A percentile compares a stretch with the other conserved stretches of the same genome.
These are phyloP conservation scores for Deilephila porcellus DNA, from an alignment of 2,888 invertebrate genomes.

Conservation along the genomic window DNA sequence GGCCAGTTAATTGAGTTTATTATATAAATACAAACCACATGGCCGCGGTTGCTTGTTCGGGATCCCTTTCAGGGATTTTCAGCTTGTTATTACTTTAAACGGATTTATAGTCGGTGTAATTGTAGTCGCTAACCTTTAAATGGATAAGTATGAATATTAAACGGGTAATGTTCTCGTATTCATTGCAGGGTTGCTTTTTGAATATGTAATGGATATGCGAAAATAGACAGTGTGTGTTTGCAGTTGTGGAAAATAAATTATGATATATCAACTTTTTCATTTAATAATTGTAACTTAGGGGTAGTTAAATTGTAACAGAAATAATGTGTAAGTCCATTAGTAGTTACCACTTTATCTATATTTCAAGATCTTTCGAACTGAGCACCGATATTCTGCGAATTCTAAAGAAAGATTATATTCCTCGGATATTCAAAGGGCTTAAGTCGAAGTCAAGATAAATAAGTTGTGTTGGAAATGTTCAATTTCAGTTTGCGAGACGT, in stretches of 20 bases:
- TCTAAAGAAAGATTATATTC: not conserved
- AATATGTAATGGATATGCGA: constrained; percentile 12
- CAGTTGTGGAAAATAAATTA: not conserved
- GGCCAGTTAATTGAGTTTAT: constrained; percentile 48
- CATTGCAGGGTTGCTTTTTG: constrained; percentile 1
- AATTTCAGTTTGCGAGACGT: not conserved
- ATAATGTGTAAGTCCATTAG: too few species aligned
- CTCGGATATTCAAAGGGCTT: not conserved
- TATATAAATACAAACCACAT: constrained; percentile 55
- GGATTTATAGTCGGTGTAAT: constrained; percentile 36
- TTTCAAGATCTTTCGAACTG: too few species aligned
- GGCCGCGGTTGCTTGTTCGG: constrained; percentile 45
- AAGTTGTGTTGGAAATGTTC: not conserved
- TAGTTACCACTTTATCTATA: too few species aligned
- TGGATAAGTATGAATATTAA: constrained; percentile 27
- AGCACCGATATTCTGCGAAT: not conserved
- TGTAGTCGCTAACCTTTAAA: constrained; percentile 22
- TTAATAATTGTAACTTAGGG: too few species aligned
- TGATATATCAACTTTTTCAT: too few species aligned
- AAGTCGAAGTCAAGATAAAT: not conserved
- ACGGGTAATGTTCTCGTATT: constrained; percentile 1
- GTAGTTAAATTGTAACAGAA: too few species aligned
- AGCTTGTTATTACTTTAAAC: constrained; percentile 34
- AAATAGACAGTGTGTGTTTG: not conserved
- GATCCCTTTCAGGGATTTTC: constrained; percentile 39